Percentiles rank a stretch among this genome's conserved stretches.
Evolutionary conservation across 2,113 vertebrate genomes (phyloP).

Genomic region (Toxotes chatareus): DNA sequence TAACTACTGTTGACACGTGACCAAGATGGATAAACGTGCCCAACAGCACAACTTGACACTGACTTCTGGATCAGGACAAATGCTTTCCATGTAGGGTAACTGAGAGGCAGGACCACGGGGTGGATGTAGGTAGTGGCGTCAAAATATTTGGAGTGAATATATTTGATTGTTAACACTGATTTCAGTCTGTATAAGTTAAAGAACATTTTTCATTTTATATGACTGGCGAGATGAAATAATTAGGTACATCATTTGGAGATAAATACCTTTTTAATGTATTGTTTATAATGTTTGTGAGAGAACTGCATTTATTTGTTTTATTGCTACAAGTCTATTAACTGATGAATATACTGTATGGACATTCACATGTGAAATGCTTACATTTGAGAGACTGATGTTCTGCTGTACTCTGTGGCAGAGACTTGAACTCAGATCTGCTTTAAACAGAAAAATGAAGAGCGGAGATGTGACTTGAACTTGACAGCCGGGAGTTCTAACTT

Average conservation of each 20-base stretch:
- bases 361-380: neutral
- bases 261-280: neutral
- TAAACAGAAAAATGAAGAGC: neutral
- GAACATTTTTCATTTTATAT: neutral
- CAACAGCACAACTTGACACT: slow-evolving; percentile 30
- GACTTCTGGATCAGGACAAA: slow-evolving; percentile 28
- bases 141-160: slow-evolving; percentile 52
- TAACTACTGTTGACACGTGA: slow-evolving; percentile 38
- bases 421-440: neutral
- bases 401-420: neutral
- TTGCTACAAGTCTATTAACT: neutral
- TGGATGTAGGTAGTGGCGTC: slow-evolving; percentile 26
- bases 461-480: neutral
- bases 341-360: neutral
- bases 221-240: neutral
- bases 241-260: neutral
- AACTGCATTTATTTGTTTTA: neutral
- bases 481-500: neutral
- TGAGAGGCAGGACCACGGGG: slow-evolving; percentile 18
- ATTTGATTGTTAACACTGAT: slow-evolving; percentile 32
- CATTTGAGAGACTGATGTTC: neutral
- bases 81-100: slow-evolving; percentile 45
- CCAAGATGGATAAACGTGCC: slow-evolving; percentile 44
- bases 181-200: slow-evolving; percentile 12
- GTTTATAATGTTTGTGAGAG: slow-evolving; percentile 2